Percentiles rank a stretch among this genome's conserved stretches.
Conservation (phyloP, 2,888 invertebrate species). For the Calliopum simillimum region DNA sequence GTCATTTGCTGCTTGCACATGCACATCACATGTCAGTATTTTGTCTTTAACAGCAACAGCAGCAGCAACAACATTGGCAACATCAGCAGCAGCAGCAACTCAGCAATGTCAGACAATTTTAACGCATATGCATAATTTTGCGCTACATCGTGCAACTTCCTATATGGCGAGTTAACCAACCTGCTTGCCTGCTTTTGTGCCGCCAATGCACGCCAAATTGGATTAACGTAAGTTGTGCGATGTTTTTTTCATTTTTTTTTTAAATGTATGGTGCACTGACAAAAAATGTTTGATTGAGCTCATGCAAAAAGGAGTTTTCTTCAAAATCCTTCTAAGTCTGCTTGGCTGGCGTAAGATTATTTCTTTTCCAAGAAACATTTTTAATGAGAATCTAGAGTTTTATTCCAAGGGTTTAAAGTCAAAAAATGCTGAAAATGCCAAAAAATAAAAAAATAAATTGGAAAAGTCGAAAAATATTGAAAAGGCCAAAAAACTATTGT, state of each 20-base stretch:
- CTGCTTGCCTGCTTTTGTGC: neutral
- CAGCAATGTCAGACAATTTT: neutral
- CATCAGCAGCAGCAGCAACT: neutral
- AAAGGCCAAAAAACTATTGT: too few relatives aligned
- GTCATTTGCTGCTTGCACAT: too few relatives aligned
- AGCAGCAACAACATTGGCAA: constrained; percentile 8
- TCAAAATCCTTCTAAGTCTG: neutral
- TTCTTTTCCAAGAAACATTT: too few relatives aligned
- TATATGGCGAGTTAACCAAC: neutral
- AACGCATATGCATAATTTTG: neutral
- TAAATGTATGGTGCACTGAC: too few relatives aligned
- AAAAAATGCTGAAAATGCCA: too few relatives aligned
- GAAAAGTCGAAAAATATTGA: too few relatives aligned
- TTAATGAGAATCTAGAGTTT: too few relatives aligned
- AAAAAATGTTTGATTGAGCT: constrained; percentile 44
- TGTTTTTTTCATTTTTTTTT: too few relatives aligned
- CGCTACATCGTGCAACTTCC: neutral
- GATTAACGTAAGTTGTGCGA: neutral
- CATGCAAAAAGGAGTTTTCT: constrained; percentile 35
- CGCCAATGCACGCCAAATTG: constrained; percentile 7
- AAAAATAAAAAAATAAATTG: too few relatives aligned
- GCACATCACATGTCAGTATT: too few relatives aligned
- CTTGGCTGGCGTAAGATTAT: too few relatives aligned
- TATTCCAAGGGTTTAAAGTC: too few relatives aligned
- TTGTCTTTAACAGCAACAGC: neutral